Base-by-base conservation (phyloP, 2,113 vertebrate genomes). In the Esox niger region DNA sequence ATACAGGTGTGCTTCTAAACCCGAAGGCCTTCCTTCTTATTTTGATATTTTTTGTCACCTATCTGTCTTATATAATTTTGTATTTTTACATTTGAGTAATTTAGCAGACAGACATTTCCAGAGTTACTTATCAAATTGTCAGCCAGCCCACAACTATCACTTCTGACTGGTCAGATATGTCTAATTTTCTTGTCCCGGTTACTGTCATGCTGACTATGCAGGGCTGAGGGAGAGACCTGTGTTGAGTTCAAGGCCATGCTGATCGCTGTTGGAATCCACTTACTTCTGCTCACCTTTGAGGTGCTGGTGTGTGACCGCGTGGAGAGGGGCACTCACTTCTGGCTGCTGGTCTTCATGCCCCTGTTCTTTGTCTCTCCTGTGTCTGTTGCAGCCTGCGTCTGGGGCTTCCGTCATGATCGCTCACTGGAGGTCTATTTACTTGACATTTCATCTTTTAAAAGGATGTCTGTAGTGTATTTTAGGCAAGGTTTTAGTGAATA, bases 241-340 rank as follows among this genome's bases (percentile, higher is more conserved):
- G 97, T 99, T 88, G 97, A 99, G 85, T 99, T 99, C 78, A 99
- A 98, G 82, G 97, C 97, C 23, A 93, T 99, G 97, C 84, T 99
- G 71, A 99, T 99, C 60, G 96, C 97, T 0, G 97, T 99, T 46
- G 96, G 97, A 20, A 97, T 99, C 79, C 97, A 99, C 76, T 89
- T 98, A 67, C 91, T 99, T 0, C 85, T 99, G 79, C 89, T 99
- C 68, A 96, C 96, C 93, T 99, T 99, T 33, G 96, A 99, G 89
- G 95, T 99, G 65, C 87, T 99, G 75, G 96, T 98, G 80, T 98
- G 97, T 70, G 95, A 98, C 82, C 91, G 97, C 8, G 95, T 98
- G 1, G 93, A 93, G 32, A 87, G 95, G 78, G 95, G 94, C 52
- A 88, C 81, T 62, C 95, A 96, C 80, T 96, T 94, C 85, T 98